phyloP scores from a whole-genome alignment of 2,113 vertebrate species.

The Desmodus rotundus region DNA sequence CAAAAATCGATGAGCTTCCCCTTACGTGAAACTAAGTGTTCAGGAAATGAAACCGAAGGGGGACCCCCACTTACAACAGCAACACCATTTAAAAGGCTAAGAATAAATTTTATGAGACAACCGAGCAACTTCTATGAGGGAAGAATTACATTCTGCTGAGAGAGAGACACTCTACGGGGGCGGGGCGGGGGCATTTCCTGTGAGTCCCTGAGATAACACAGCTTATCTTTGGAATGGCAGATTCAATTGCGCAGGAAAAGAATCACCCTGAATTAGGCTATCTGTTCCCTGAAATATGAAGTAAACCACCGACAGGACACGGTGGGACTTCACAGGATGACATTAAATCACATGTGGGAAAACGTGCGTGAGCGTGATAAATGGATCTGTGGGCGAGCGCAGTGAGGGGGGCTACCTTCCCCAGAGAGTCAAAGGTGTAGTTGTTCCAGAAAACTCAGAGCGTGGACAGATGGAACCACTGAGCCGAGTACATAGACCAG shows the following conservation, averaged over 20 bases:
- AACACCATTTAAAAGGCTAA: not conserved
- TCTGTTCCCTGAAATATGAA: not conserved
- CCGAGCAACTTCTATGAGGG: not conserved
- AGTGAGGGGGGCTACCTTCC: not conserved
- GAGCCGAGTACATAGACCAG: not conserved
- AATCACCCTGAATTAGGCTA: not conserved
- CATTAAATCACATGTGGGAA: not conserved
- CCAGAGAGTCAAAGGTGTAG: not conserved
- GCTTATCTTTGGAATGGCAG: not conserved
- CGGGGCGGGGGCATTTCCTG: not conserved
- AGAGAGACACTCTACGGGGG: not conserved
- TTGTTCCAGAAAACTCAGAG: not conserved
- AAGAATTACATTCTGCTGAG: not conserved
- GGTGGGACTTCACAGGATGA: not conserved
- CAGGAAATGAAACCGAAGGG: not conserved
- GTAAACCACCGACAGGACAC: not conserved
- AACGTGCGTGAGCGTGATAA: not conserved
- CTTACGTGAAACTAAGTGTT: not conserved
- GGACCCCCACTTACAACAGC: not conserved
- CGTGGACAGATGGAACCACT: accelerated
- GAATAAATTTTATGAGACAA: not conserved
- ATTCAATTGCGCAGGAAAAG: not conserved
- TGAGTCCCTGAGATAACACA: not conserved
- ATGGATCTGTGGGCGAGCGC: not conserved
- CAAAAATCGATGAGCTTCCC: not conserved